Evolutionary conservation across 2,113 vertebrate species (phyloP), one percentile per base, ranked within the genome.

Genomic region (Sinocyclocheilus anophthalmus): DNA sequence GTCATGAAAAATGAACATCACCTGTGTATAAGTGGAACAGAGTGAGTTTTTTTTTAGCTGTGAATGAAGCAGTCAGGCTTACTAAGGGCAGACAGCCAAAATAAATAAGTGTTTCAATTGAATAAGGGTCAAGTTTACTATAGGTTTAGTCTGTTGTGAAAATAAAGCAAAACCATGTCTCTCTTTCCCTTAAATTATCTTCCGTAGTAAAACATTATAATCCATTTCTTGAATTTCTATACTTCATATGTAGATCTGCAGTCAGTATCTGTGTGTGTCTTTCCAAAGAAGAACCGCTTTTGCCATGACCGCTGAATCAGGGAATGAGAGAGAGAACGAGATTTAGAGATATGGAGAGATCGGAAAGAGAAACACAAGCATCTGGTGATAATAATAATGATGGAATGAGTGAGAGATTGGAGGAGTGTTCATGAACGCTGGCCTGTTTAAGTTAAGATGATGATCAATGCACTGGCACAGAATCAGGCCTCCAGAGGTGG

Each of bases 401-500:
- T 76, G 57, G 86, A 81, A 78, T 80, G 76, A 65, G 30, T 53
- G 50, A 72, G 26, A 72, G 55, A 84, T 70, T 24, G 45, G 65
- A 69, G 61, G 85, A 72, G 55, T 78, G 55, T 63, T 63, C 48
- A 14, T 82, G 79, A 61, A 73, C 3, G 30, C 57, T 24, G 85
- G 85, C 85, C 67, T 55, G 42, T 87, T 89, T 90, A 72, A 80
- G 26, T 84, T 81, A 84, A 88, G 84, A 90, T 87, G 89, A 92
- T 87, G 88, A 94, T 93, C 85, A 69, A 92, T 90, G 90, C 84
- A 88, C 50, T 82, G 87, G 77, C n/a, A 85, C 81, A 76, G 89
- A 87, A 85, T 72, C 65, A 85, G 85, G 61, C 50, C 81, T 77
- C 75, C 76, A 81, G 88, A 84, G 85, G 53, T 11, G 80, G 82